Conservation (phyloP, 2,797 vertebrate species). For the Mus minutoides region DNA sequence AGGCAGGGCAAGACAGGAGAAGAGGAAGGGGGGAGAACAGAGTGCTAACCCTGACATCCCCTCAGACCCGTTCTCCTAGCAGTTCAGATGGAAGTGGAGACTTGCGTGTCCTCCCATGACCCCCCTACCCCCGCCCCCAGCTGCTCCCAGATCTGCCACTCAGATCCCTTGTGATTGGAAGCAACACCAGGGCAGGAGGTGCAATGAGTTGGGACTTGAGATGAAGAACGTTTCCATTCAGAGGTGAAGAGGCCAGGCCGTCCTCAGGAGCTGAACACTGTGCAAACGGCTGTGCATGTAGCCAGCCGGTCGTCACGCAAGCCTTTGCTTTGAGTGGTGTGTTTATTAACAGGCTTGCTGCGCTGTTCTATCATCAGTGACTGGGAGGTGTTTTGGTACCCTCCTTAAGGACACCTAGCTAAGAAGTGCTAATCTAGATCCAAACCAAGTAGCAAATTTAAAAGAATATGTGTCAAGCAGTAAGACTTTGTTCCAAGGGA, state of each 20-base stretch:
- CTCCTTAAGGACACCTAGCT: background rate
- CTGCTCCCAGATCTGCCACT: background rate
- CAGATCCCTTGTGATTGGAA: rapidly evolving
- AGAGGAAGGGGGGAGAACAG: constrained; percentile 38
- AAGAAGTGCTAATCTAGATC: background rate
- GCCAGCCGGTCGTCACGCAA: rapidly evolving
- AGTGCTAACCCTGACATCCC: background rate
- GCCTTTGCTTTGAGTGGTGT: rapidly evolving
- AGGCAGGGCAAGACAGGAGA: constrained; percentile 66
- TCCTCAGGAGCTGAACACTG: background rate
- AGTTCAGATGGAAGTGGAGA: background rate
- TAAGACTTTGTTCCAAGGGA: background rate
- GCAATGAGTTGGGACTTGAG: rapidly evolving
- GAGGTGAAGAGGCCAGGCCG: background rate
- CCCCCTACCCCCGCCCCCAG: rapidly evolving
- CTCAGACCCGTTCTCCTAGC: background rate
- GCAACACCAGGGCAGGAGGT: rapidly evolving
- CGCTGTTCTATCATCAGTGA: background rate
- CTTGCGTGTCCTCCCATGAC: background rate
- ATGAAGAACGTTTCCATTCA: background rate
- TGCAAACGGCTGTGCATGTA: rapidly evolving
- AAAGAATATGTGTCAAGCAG: background rate
- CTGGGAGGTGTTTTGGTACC: background rate
- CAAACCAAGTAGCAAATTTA: background rate
- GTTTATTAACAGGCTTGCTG: background rate